Evolutionary conservation across 2,113 vertebrate species (phyloP).

Genomic region (Dolichallabes microphthalmus): DNA sequence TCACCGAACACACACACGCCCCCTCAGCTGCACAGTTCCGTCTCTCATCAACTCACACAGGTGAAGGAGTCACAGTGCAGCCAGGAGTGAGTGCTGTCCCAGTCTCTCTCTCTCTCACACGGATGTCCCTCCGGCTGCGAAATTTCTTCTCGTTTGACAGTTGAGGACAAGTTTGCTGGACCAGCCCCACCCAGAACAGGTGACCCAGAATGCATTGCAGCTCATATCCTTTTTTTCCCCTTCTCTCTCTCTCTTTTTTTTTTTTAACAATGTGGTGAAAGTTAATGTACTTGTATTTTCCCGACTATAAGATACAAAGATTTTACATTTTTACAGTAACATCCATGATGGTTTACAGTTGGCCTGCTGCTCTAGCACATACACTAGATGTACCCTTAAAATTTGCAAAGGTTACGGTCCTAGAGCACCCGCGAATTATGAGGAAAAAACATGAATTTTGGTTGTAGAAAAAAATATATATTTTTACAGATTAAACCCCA

Average conservation of each 20-base stretch:
- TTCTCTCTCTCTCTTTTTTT: too few relatives aligned
- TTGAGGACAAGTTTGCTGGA: not conserved
- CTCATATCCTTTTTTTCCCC: too few relatives aligned
- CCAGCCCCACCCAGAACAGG: not conserved
- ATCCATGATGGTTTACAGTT: not conserved
- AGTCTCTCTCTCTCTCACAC: not conserved
- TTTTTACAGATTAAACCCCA: too few relatives aligned
- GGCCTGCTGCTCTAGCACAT: not conserved
- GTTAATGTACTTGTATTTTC: slow-evolving; percentile 9
- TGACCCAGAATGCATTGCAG: not conserved
- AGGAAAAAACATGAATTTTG: too few relatives aligned
- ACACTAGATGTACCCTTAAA: not conserved
- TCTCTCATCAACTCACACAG: not conserved
- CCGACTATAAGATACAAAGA: not conserved
- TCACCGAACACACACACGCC: not conserved
- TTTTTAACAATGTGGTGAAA: not conserved
- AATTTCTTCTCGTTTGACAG: not conserved
- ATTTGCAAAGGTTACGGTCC: too few relatives aligned
- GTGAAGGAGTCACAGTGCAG: slow-evolving; percentile 7
- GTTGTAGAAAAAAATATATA: too few relatives aligned
- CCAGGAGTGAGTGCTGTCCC: not conserved
- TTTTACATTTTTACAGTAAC: not conserved
- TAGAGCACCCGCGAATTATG: too few relatives aligned
- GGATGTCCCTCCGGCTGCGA: not conserved
- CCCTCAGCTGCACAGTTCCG: not conserved